These are phyloP conservation scores for Cephus pygmeus DNA, from an alignment of 2,888 invertebrate genomes.

Conservation along the genomic window DNA sequence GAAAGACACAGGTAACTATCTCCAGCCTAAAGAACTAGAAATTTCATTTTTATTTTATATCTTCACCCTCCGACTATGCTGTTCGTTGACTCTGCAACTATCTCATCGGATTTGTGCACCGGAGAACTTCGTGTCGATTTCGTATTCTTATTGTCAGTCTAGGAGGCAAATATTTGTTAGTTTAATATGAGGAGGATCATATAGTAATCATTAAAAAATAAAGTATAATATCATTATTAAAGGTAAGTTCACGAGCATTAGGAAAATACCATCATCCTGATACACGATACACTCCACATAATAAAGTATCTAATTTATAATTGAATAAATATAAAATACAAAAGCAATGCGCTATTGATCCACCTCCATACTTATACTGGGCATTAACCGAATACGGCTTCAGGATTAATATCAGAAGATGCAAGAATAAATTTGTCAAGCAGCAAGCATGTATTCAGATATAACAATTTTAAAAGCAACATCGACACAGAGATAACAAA, in stretches of 20 bases:
- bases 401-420: not conserved
- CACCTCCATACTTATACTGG: not conserved
- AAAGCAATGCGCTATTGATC: not conserved
- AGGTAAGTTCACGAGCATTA: not conserved
- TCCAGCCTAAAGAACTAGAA: constrained; percentile 12
- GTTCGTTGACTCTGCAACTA: not conserved
- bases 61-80: not conserved
- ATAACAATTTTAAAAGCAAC: not conserved
- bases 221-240: not conserved
- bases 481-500: not conserved
- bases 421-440: not conserved
- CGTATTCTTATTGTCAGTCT: not conserved
- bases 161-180: not conserved
- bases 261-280: not conserved
- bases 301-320: not conserved
- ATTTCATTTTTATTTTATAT: not conserved
- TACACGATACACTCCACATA: not conserved
- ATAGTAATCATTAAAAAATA: not conserved
- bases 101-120: constrained; percentile 1
- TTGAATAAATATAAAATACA: not conserved
- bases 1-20: constrained; percentile 82
- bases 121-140: not conserved
- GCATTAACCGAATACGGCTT: not conserved
- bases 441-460: not conserved
- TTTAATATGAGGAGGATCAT: not conserved